Conservation (phyloP, 1,140 invertebrate genomes). For the Heliconius himera region DNA sequence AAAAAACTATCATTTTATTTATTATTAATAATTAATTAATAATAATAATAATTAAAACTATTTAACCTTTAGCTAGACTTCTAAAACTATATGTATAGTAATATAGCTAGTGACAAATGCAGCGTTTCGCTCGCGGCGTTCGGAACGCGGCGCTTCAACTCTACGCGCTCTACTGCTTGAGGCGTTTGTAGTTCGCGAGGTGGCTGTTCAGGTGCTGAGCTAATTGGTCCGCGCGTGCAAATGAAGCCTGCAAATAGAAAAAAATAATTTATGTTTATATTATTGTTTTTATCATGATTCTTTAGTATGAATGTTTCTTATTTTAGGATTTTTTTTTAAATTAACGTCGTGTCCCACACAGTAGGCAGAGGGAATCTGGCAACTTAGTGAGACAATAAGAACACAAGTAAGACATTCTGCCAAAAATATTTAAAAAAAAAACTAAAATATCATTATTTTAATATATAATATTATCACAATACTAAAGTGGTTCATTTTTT, state of each 20-base stretch:
- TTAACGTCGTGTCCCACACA: too few species aligned
- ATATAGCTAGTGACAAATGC: constrained; percentile 16
- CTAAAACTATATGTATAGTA: constrained; percentile 15
- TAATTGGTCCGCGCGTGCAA: constrained; percentile 42
- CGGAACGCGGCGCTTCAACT: constrained; percentile 28
- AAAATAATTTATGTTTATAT: neutral
- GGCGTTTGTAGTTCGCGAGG: constrained; percentile 76
- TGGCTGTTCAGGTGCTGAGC: constrained; percentile 66
- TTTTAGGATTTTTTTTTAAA: too few species aligned
- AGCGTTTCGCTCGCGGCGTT: constrained; percentile 16
- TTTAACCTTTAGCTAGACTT: constrained; percentile 14
- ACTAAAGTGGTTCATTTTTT: too few species aligned
- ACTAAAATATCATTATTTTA: too few species aligned
- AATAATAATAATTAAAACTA: constrained; percentile 17
- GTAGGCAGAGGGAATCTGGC: too few species aligned
- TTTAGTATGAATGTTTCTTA: too few species aligned
- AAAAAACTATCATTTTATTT: neutral
- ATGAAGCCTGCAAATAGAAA: constrained; percentile 60
- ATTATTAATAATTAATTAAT: neutral
- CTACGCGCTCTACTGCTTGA: constrained; percentile 61
- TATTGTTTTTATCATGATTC: too few species aligned
- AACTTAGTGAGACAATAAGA: too few species aligned
- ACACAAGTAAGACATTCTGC: too few species aligned
- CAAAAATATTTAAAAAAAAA: too few species aligned
- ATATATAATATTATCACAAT: too few species aligned